These are phyloP conservation scores for Mustelus asterias DNA, from an alignment of 2,113 vertebrate genomes.

Conservation along the genomic window DNA sequence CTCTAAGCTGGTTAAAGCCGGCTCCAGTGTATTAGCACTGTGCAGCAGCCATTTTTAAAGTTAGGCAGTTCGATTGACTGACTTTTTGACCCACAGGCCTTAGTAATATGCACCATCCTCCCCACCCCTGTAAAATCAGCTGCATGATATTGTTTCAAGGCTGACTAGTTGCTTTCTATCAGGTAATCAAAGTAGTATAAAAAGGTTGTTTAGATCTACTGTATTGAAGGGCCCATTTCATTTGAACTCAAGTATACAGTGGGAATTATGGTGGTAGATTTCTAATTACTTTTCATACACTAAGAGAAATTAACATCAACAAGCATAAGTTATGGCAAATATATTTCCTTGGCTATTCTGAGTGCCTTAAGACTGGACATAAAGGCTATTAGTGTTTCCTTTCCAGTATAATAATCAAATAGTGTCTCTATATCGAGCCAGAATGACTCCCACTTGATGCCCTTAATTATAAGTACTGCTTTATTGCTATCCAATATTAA, in stretches of 20 bases:
- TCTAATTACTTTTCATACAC: background rate
- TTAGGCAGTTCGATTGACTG: too few species aligned
- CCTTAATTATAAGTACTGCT: background rate
- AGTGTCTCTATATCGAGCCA: background rate
- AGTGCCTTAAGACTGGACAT: background rate
- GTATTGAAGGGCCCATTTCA: background rate
- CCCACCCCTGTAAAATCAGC: background rate
- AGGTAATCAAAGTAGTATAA: background rate
- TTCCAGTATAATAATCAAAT: background rate
- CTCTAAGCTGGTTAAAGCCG: too few species aligned
- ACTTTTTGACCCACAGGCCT: too few species aligned
- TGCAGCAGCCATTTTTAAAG: too few species aligned
- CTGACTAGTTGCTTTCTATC: background rate
- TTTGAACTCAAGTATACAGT: background rate
- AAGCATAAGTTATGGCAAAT: background rate
- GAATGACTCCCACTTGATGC: background rate
- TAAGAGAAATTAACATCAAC: background rate
- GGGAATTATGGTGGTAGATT: background rate
- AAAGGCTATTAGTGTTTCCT: background rate
- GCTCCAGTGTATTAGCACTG: too few species aligned
- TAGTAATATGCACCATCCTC: too few species aligned
- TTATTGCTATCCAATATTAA: background rate
- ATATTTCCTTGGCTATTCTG: background rate
- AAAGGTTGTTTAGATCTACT: background rate
- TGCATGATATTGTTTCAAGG: background rate